Percentiles rank a stretch among this genome's conserved stretches.
Evolutionary conservation across 2,888 invertebrate genomes (phyloP).

Genomic region (Lamellibrachia columna): DNA sequence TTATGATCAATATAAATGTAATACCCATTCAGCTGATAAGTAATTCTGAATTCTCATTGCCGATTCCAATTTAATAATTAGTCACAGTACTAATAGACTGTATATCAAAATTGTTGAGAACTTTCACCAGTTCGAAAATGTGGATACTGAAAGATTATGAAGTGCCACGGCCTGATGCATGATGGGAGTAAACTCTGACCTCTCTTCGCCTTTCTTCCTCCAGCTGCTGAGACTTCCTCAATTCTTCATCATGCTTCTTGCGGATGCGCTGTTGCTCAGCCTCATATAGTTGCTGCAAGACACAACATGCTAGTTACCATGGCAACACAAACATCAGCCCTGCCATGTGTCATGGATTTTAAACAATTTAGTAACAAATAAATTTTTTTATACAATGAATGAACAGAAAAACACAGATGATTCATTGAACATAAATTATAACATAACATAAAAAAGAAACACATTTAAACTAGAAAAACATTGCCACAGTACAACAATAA

Average conservation of each 20-base stretch:
- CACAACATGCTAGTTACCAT: neutral
- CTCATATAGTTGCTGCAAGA: neutral
- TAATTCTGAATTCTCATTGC: too few relatives aligned
- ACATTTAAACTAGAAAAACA: too few relatives aligned
- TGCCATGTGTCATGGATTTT: neutral
- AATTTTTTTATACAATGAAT: neutral
- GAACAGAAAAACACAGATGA: neutral
- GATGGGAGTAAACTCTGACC: slow-evolving; percentile 13
- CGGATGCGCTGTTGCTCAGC: slow-evolving; percentile 5
- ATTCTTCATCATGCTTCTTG: neutral
- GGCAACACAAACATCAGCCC: neutral
- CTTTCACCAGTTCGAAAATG: neutral
- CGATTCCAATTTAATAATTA: too few relatives aligned
- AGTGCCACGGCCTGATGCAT: neutral
- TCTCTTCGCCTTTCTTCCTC: neutral
- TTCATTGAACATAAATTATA: neutral
- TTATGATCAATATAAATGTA: too few relatives aligned
- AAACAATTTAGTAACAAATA: neutral
- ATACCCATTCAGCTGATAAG: too few relatives aligned
- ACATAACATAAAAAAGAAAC: too few relatives aligned
- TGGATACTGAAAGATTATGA: neutral
- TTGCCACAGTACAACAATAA: too few relatives aligned
- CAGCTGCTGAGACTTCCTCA: neutral
- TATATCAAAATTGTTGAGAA: neutral
- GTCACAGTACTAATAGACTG: too few relatives aligned